Conservation (phyloP, 2,888 invertebrate genomes). For the Chrysolina oricalcia region DNA sequence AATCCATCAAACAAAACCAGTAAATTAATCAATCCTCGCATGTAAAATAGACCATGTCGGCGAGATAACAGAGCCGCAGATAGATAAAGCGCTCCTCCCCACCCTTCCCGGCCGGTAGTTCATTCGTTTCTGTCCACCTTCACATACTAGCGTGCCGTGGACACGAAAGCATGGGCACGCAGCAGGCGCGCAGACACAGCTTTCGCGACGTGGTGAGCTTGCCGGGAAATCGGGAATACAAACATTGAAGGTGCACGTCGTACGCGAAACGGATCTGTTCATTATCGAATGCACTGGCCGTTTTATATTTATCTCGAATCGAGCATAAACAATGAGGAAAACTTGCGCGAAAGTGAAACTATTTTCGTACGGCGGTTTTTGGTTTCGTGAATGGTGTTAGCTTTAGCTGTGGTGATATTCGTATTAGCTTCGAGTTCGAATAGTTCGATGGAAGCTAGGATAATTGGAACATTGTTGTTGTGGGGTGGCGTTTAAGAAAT, state of each 20-base stretch:
- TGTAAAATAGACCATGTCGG: slow-evolving; percentile 28
- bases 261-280: not conserved
- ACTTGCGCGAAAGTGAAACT: slow-evolving; percentile 17
- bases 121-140: slow-evolving; percentile 56
- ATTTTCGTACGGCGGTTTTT: not conserved
- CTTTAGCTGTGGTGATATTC: not conserved
- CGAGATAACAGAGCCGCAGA: slow-evolving; percentile 31
- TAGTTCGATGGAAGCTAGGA: not conserved
- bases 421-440: not conserved
- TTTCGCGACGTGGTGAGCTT: not conserved
- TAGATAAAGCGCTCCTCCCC: slow-evolving; percentile 46
- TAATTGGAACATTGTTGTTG: not conserved
- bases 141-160: slow-evolving; percentile 17
- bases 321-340: slow-evolving; percentile 17
- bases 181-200: not conserved
- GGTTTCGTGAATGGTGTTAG: slow-evolving; percentile 7
- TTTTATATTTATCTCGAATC: slow-evolving; percentile 19
- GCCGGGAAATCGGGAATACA: slow-evolving; percentile 10
- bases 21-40: slow-evolving; percentile 31
- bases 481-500: slow-evolving; percentile 18
- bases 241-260: slow-evolving; percentile 6
- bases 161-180: slow-evolving; percentile 10
- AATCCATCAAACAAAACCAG: slow-evolving; percentile 3
- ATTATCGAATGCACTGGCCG: slow-evolving; percentile 18
- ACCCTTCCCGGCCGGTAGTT: slow-evolving; percentile 50